Percentiles rank a stretch among this genome's conserved stretches.
phyloP scores from a whole-genome alignment of 2,888 invertebrate genomes.

The Drosophila meridionalis region DNA sequence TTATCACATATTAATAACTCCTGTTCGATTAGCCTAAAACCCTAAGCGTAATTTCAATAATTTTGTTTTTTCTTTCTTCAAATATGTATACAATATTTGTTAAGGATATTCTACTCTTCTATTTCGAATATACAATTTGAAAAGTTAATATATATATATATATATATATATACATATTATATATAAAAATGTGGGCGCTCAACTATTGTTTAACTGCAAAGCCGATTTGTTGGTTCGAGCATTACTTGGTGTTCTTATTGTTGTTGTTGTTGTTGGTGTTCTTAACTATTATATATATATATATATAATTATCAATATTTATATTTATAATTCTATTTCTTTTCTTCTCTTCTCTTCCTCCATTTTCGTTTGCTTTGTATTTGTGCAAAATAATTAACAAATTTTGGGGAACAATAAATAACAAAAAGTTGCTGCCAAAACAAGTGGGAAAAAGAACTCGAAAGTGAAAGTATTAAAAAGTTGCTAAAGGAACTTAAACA shows the following conservation, averaged over 20 bases:
- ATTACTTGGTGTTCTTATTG: too few species aligned
- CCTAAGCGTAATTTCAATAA: conserved; percentile 67
- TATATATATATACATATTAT: conserved; percentile 1
- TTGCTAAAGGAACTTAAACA: conserved; percentile 17
- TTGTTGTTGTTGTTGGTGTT: background rate
- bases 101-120: background rate
- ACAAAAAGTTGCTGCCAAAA: conserved; percentile 55
- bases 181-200: background rate
- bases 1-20: conserved; percentile 74
- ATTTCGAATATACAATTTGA: conserved; percentile 33
- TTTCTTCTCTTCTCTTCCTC: background rate
- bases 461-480: background rate
- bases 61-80: conserved; percentile 23
- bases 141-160: conserved; percentile 9
- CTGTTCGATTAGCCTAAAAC: conserved; percentile 56
- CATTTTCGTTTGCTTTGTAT: background rate
- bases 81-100: conserved; percentile 46
- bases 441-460: conserved; percentile 23
- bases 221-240: background rate
- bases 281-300: background rate
- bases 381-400: conserved; percentile 60
- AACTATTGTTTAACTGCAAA: background rate
- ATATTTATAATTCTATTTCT: background rate
- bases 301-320: background rate
- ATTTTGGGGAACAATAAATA: conserved; percentile 58